Base-by-base conservation (phyloP, 2,888 invertebrate species). In the Lamellibrachia columna region DNA sequence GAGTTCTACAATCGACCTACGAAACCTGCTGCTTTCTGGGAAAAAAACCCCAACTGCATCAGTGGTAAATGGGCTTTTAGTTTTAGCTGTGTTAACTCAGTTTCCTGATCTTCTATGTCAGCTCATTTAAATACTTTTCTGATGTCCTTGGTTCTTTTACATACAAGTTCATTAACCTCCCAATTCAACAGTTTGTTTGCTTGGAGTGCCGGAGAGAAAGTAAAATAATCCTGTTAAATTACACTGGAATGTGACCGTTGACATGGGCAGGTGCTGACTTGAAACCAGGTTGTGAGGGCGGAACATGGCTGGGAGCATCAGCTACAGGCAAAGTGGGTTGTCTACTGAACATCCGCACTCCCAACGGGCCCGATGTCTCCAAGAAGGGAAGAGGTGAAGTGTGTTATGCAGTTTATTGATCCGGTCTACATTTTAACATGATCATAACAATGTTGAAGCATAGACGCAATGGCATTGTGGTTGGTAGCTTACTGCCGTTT, bases 1-100 rank as follows among this genome's bases (percentile, higher is more conserved):
- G 93, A 93, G 53, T 93, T 75, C 58, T 93, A 92, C 92, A 55
- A n/a, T 58, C 75, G 93, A 60, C 92, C 93, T 4, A 92, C 93
- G 53, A 90, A 75, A 53, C 91, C 92, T 40, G 92, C 92, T 52
- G 53, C 90, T 9, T 55, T 93, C n/a, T 93, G 92, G 92, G 90
- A 92, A 52, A 40, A 90, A 28, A 58, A 92, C n/a, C 75, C 75
- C 15, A 0, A 75, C n/a, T 93, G 90, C 90, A 53, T 92, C 75
- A 92, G 93, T 75, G 93, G 93, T 91, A 91, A 91, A 75, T 22
- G 22, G 3, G 22, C 75, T 75, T 75, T 75, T 40, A 40, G 40
- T 40, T 40, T 40, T 40, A 40, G 40, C 40, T 40, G 1, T 40
- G 40, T 40, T 40, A 40, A 40, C 40, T 40, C 40, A 40, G 40